Evolutionary conservation across 2,113 vertebrate genomes (phyloP).

Genomic region (Cyanoramphus novaezelandiae): DNA sequence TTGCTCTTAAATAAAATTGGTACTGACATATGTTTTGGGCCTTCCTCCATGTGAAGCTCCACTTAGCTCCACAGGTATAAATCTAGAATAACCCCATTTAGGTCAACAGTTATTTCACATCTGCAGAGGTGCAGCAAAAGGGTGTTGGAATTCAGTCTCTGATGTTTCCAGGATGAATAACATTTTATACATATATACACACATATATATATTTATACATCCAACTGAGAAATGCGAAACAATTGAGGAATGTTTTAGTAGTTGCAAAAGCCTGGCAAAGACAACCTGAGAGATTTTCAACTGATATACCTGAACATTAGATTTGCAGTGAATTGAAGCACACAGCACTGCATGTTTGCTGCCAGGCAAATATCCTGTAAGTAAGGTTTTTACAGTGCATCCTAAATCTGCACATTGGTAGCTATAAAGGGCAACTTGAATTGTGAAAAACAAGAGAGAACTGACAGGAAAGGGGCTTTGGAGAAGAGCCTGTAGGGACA

Average conservation of each 20-base stretch:
- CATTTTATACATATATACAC: background rate
- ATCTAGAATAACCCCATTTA: background rate
- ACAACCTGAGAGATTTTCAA: background rate
- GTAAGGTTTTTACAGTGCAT: background rate
- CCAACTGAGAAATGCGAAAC: background rate
- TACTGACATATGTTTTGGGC: slow-evolving; percentile 12
- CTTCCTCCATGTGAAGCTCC: background rate
- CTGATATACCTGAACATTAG: background rate
- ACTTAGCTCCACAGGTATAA: slow-evolving; percentile 26
- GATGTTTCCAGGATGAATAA: background rate
- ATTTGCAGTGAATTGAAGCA: background rate
- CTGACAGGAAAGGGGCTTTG: background rate
- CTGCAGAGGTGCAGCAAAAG: background rate
- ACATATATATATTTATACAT: background rate
- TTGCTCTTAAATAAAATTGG: slow-evolving; percentile 6
- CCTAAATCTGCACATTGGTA: background rate
- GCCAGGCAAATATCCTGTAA: background rate
- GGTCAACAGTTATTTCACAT: background rate
- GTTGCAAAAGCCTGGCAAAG: background rate
- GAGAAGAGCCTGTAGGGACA: background rate
- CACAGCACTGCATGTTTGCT: background rate
- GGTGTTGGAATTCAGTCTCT: background rate
- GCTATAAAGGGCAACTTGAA: background rate
- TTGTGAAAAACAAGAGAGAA: background rate
- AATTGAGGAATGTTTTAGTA: background rate